Evolutionary conservation across 2,113 vertebrate genomes (phyloP).

Genomic region (Todiramphus chloris): DNA sequence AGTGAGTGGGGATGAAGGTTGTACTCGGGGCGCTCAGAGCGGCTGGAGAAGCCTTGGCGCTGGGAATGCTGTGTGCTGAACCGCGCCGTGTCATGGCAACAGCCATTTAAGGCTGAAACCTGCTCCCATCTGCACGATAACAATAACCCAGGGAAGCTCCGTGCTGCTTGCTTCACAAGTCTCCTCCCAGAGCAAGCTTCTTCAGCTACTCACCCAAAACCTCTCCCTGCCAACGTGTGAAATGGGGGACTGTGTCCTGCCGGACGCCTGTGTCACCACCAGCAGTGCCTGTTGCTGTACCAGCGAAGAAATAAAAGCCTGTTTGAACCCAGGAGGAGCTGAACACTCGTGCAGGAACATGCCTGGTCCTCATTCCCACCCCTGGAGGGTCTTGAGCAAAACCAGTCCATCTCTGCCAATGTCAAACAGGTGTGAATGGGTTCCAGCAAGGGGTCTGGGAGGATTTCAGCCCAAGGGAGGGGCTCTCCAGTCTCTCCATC

Average conservation of each 20-base stretch:
- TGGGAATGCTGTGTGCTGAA: background rate
- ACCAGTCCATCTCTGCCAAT: background rate
- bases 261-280: background rate
- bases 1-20: background rate
- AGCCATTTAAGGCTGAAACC: background rate
- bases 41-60: background rate
- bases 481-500: background rate
- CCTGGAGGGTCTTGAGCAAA: background rate
- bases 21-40: background rate
- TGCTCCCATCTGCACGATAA: background rate
- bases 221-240: background rate
- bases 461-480: background rate
- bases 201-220: rapidly evolving
- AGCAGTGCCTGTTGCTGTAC: background rate
- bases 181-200: background rate
- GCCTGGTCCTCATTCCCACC: background rate
- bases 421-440: background rate
- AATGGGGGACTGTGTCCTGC: background rate
- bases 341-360: background rate
- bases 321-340: background rate
- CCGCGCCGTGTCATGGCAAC: background rate
- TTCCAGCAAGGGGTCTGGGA: background rate
- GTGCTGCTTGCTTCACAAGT: rapidly evolving
- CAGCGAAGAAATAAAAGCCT: background rate
- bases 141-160: background rate